Evolutionary conservation across 1,140 invertebrate species (phyloP).

Genomic region (Dryas iulia): DNA sequence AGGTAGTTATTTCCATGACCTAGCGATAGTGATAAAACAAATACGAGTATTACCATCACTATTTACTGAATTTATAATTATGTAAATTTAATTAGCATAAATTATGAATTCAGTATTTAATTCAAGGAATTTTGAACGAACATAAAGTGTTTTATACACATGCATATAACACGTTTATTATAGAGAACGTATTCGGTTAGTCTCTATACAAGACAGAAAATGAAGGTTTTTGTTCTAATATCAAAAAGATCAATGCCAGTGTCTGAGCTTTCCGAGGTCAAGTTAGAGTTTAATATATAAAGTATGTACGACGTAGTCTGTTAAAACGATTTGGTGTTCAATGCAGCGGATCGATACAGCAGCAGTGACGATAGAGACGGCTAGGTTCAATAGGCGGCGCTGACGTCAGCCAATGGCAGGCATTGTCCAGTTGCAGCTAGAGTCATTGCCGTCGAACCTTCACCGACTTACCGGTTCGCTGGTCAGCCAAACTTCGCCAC

Average conservation of each 20-base stretch:
- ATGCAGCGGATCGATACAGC: constrained; percentile 73
- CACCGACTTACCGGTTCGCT: constrained; percentile 71
- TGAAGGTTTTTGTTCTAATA: constrained; percentile 26
- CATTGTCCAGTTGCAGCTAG: constrained; percentile 55
- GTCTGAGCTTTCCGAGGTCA: constrained; percentile 36
- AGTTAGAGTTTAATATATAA: constrained; percentile 26
- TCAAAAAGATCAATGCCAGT: constrained; percentile 45
- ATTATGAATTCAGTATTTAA: neutral
- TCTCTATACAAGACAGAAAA: neutral
- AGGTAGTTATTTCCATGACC: constrained; percentile 10
- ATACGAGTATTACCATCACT: neutral
- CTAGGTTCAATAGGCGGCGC: constrained; percentile 68
- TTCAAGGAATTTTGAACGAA: neutral
- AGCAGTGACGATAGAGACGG: constrained; percentile 58
- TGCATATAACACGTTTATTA: neutral
- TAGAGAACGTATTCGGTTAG: neutral
- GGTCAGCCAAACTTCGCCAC: constrained; percentile 48
- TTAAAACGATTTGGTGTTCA: constrained; percentile 37
- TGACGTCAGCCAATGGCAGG: constrained; percentile 66
- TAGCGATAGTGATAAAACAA: constrained; percentile 6
- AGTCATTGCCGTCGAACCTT: constrained; percentile 68
- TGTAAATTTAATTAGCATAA: neutral
- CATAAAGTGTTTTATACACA: neutral
- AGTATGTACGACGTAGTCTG: constrained; percentile 23
- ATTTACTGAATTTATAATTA: constrained; percentile 6